These are phyloP conservation scores for Pipistrellus nathusii DNA, from an alignment of 2,797 vertebrate genomes.

Conservation along the genomic window DNA sequence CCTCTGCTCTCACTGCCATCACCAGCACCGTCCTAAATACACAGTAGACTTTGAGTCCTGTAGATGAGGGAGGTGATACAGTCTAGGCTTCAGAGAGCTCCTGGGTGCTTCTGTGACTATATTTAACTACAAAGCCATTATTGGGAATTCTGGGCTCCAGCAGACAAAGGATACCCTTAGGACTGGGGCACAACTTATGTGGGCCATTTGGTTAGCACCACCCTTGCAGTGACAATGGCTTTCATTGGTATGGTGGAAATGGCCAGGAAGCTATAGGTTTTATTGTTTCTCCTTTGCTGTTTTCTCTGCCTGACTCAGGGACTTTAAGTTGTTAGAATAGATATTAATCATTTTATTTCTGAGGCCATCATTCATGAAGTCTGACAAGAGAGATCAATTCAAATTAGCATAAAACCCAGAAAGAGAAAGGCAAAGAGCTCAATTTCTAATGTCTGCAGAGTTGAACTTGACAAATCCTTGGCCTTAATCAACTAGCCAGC, in stretches of 20 bases:
- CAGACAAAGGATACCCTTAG: slow-evolving; percentile 1
- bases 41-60: not conserved
- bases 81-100: not conserved
- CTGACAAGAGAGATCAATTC: slow-evolving; percentile 60
- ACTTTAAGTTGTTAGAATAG: not conserved
- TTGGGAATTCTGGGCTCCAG: not conserved
- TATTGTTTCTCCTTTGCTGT: slow-evolving; percentile 39
- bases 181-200: not conserved
- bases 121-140: not conserved
- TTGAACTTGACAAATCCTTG: slow-evolving; percentile 53
- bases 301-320: slow-evolving; percentile 49
- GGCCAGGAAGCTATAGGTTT: not conserved
- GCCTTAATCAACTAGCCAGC: slow-evolving; percentile 28
- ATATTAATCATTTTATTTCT: slow-evolving; percentile 67
- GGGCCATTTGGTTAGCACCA: not conserved
- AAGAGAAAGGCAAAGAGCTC: slow-evolving; percentile 52
- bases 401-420: slow-evolving; percentile 60
- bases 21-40: not conserved
- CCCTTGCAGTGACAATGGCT: slow-evolving; percentile 8
- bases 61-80: not conserved
- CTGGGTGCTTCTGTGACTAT: not conserved
- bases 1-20: not conserved
- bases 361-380: slow-evolving; percentile 58
- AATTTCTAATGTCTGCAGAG: not conserved
- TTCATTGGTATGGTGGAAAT: not conserved